phyloP scores from a whole-genome alignment of 2,113 vertebrate species.

The Chauna torquata region DNA sequence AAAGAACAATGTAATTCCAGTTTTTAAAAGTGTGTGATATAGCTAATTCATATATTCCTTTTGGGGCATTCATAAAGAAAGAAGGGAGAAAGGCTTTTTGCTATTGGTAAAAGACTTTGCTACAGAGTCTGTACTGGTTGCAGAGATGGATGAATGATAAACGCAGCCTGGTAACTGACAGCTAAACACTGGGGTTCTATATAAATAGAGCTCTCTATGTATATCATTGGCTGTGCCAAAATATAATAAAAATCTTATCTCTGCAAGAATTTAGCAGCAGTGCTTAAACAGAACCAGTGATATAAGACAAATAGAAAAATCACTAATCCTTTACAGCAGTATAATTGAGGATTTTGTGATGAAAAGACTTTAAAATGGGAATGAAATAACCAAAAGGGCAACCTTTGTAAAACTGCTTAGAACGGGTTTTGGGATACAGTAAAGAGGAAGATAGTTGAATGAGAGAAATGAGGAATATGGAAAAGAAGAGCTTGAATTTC shows the following conservation, averaged over 20 bases:
- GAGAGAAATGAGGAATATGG: background rate
- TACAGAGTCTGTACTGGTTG: background rate
- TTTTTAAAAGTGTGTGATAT: slow-evolving; percentile 9
- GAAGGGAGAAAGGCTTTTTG: background rate
- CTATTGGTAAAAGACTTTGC: background rate
- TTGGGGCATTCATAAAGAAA: slow-evolving; percentile 6
- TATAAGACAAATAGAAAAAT: background rate
- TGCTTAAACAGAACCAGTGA: background rate
- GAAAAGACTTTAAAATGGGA: background rate
- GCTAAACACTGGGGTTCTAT: background rate
- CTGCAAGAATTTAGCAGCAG: background rate
- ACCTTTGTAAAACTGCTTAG: background rate
- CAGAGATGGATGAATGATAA: background rate
- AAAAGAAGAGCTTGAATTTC: background rate
- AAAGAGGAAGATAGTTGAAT: background rate
- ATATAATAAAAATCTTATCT: background rate
- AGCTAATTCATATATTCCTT: background rate
- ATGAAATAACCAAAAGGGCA: background rate
- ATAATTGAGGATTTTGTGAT: background rate
- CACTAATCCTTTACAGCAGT: background rate
- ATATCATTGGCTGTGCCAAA: background rate
- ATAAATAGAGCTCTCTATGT: background rate
- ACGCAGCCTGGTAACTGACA: background rate
- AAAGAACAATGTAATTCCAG: slow-evolving; percentile 21
- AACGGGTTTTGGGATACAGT: background rate